These are phyloP conservation scores for Moxostoma hubbsi DNA, from an alignment of 2,797 vertebrate species.

Conservation along the genomic window DNA sequence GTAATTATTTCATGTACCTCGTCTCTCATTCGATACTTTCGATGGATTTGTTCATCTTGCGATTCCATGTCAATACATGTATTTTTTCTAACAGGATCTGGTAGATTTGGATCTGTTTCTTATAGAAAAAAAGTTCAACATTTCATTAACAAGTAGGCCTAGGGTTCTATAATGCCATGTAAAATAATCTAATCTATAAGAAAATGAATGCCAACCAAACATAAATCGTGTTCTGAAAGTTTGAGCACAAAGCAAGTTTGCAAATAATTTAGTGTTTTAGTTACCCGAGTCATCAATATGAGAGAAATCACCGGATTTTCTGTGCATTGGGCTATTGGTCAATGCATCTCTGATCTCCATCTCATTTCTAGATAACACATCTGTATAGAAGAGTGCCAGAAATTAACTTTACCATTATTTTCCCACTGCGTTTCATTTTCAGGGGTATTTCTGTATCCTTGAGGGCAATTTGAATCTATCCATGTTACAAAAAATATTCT, in stretches of 20 bases:
- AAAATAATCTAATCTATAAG: no score
- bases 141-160: neutral
- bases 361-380: slow-evolving; percentile 81
- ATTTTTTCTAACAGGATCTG: slow-evolving; percentile 73
- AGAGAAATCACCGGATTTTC: neutral
- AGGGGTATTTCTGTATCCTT: no score
- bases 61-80: slow-evolving; percentile 70
- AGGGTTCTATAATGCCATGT: neutral
- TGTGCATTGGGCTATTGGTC: slow-evolving; percentile 47
- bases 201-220: no score
- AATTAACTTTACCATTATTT: no score
- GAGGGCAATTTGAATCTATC: no score
- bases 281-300: neutral
- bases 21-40: slow-evolving; percentile 86
- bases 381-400: slow-evolving; percentile 62
- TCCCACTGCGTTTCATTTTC: no score
- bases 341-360: slow-evolving; percentile 71
- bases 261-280: neutral
- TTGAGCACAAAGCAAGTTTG: no score
- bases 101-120: neutral
- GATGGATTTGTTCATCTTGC: slow-evolving; percentile 67
- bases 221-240: no score
- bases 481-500: no score
- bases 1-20: slow-evolving; percentile 72
- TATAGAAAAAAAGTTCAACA: neutral